Evolutionary conservation across 2,888 invertebrate genomes (phyloP).

Genomic region (Acanthococcus lagerstroemiae): DNA sequence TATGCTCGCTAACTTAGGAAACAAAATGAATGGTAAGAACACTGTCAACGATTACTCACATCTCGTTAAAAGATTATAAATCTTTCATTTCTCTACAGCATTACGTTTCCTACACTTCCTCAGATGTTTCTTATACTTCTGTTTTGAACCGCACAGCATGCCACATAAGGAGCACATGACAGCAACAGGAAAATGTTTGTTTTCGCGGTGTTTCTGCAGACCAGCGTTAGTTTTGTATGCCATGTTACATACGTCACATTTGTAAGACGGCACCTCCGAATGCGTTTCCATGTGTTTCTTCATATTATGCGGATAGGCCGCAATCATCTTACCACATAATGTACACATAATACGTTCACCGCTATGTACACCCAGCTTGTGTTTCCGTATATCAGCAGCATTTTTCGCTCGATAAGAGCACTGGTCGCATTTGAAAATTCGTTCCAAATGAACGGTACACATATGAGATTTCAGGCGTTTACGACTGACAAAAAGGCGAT

Average conservation of each 20-base stretch:
- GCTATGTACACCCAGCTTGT: not conserved
- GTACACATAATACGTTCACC: not conserved
- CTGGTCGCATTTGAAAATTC: not conserved
- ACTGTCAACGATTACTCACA: no score
- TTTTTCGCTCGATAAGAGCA: not conserved
- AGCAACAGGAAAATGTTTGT: not conserved
- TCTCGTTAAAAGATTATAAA: no score
- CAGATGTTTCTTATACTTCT: not conserved
- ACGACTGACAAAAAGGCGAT: not conserved
- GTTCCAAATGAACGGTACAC: not conserved
- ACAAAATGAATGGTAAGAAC: no score
- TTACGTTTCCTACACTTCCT: not conserved
- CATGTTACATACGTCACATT: not conserved
- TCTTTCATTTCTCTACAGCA: no score
- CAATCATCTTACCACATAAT: not conserved
- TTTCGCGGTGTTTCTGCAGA: not conserved
- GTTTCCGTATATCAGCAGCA: not conserved
- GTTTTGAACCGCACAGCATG: not conserved
- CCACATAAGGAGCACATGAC: not conserved
- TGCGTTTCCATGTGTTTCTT: constrained; percentile 1
- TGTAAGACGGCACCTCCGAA: not conserved
- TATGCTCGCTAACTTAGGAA: no score
- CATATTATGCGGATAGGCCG: not conserved
- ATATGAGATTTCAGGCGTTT: not conserved
- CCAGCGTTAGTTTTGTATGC: not conserved